Base-by-base conservation (phyloP, 2,888 invertebrate genomes). In the Morpho helenor region DNA sequence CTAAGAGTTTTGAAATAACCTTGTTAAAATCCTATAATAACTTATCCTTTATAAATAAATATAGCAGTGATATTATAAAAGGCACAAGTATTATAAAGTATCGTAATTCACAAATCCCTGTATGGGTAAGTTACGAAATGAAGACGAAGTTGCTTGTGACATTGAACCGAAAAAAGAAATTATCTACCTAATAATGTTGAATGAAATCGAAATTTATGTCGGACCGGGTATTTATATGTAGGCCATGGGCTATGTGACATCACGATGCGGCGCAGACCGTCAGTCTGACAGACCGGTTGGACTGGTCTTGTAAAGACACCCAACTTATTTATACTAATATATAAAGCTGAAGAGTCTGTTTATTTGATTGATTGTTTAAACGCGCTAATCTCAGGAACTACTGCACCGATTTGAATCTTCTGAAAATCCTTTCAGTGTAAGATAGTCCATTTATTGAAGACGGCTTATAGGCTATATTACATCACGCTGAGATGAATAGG, bases 161-260 rank as follows among this genome's bases (percentile, higher is more conserved):
- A 60, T 62, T 59, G 60, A 52, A 51, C 52, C 53, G 39, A 59
- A 62, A 59, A 52, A 57, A 49, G 49, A 55, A 49, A 55, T 55
- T 49, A 49, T 31, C 41, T 48, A 49, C 55, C 55, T 49, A 55
- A 55, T 55, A 55, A 55, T 61, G 57, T 60, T 66, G 60, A 69
- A 74, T 75, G 72, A 70, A 73, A 68, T 66, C 66, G 67, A 69
- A 66, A 68, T 71, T 69, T 68, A 71, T 66, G 68, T 67, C 63
- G 58, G 65, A 63, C 65, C 64, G 55, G 56, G 48, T 42, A 16
- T 23, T 52, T 52, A 44, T 39, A 55, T 44, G 55, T 55, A 44
- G 55, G 84, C 71, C 84, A 84, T 43, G 84, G 84, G 67, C 79
- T 65, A n/a, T 48, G 63, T 77, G 77, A 79, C 76, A 78, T 72